Evolutionary conservation across 2,797 vertebrate species (phyloP).

Genomic region (Nannoperca obscura): DNA sequence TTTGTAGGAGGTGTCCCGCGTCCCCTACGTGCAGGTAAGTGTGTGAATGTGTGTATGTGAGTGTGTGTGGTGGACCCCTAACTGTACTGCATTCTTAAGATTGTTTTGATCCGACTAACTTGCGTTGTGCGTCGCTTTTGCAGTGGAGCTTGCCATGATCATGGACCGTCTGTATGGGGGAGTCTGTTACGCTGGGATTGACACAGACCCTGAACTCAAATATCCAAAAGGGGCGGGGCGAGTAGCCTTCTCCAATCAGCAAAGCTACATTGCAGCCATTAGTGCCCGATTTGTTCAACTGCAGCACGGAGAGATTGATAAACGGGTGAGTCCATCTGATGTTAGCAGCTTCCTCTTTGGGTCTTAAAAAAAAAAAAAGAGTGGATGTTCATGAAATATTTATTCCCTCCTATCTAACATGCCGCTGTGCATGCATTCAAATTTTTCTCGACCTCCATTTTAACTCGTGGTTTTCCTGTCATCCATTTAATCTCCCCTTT

Average conservation of each 20-base stretch:
- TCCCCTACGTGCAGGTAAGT: slow-evolving; percentile 98
- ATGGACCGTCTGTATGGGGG: slow-evolving; percentile 99
- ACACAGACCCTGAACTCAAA: slow-evolving; percentile 98
- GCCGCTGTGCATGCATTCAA: neutral
- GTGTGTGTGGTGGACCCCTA: neutral
- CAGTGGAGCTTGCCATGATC: slow-evolving; percentile 99
- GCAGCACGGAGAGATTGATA: slow-evolving; percentile 99
- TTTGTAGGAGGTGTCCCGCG: slow-evolving; percentile 99
- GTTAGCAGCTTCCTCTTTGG: neutral
- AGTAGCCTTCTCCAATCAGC: slow-evolving; percentile 99
- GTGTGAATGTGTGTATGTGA: no score
- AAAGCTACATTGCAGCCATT: slow-evolving; percentile 99
- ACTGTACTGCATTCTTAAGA: neutral
- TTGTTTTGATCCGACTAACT: neutral
- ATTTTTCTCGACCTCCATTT: slow-evolving; percentile 19
- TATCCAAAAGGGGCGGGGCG: slow-evolving; percentile 99
- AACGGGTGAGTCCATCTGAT: slow-evolving; percentile 91
- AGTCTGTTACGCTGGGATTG: slow-evolving; percentile 98
- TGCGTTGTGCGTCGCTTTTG: slow-evolving; percentile 14
- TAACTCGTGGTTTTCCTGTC: slow-evolving; percentile 19
- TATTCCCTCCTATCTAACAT: slow-evolving; percentile 12
- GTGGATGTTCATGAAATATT: slow-evolving; percentile 37
- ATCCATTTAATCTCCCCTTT: slow-evolving; percentile 25
- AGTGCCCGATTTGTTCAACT: slow-evolving; percentile 99
- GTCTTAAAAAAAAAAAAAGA: slow-evolving; percentile 27